A percentile compares a stretch with the other conserved stretches of the same genome.
Conservation (phyloP, 2,113 vertebrate genomes). For the Phoenicopterus ruber region DNA sequence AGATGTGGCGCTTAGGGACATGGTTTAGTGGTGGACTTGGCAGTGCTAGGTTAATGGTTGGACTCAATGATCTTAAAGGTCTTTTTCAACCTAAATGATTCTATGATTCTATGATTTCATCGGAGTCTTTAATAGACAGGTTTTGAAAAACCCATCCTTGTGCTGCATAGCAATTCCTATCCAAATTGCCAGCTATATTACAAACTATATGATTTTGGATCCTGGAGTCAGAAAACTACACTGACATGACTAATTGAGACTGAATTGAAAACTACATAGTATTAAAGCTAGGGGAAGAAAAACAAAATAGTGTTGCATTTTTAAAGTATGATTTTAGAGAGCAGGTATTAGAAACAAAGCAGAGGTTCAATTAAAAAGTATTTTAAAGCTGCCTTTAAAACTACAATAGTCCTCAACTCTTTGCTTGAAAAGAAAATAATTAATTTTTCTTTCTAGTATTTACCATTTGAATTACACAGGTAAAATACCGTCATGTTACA, state of each 20-base stretch:
- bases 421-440: not conserved
- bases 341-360: not conserved
- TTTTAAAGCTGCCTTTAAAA: slow-evolving; percentile 37
- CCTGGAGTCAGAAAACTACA: not conserved
- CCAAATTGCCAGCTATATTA: slow-evolving; percentile 3
- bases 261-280: not conserved
- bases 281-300: not conserved
- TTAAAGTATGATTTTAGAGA: slow-evolving; percentile 31
- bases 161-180: not conserved
- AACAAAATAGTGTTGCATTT: not conserved
- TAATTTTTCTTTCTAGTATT: not conserved
- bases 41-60: too few species aligned
- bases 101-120: not conserved
- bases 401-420: not conserved
- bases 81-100: too few species aligned
- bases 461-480: not conserved
- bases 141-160: not conserved
- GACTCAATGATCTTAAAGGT: too few species aligned
- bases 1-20: too few species aligned
- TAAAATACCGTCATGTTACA: slow-evolving; percentile 9
- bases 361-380: slow-evolving; percentile 17
- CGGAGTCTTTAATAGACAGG: not conserved
- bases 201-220: not conserved
- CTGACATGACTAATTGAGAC: slow-evolving; percentile 12
- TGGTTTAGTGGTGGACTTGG: too few species aligned